Percentiles rank a stretch among this genome's conserved stretches.
Conservation (phyloP, 2,113 vertebrate species). For the Copsychus sechellarum region DNA sequence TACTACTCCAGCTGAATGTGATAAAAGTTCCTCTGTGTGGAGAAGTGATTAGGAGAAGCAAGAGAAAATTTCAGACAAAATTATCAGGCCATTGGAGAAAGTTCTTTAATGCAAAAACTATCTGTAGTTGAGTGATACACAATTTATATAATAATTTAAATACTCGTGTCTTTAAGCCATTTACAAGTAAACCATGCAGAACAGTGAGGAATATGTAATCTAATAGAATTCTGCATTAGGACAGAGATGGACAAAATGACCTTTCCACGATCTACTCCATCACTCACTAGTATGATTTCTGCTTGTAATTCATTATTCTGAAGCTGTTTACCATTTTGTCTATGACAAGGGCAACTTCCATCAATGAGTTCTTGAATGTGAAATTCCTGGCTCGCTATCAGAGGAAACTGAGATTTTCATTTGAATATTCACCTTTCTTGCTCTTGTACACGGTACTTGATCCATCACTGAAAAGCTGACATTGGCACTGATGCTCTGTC, state of each 20-base stretch:
- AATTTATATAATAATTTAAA: neutral
- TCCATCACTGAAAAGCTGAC: neutral
- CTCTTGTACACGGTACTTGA: neutral
- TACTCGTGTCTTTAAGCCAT: neutral
- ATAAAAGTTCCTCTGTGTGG: neutral
- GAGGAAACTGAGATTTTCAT: neutral
- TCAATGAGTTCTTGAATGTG: neutral
- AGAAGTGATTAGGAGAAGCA: neutral
- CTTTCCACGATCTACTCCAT: neutral
- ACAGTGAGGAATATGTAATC: neutral
- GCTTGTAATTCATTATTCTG: constrained; percentile 43
- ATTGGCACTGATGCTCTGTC: neutral
- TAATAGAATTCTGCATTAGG: neutral
- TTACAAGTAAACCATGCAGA: neutral
- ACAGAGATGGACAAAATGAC: neutral
- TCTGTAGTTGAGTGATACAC: neutral
- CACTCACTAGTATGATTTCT: neutral
- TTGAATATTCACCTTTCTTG: constrained; percentile 15
- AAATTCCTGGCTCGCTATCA: constrained; percentile 5
- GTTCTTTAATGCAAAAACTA: neutral
- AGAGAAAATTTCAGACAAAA: neutral
- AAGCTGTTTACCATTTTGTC: constrained; percentile 21
- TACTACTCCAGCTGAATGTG: neutral
- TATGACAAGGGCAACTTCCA: constrained; percentile 15
- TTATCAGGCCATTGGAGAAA: neutral